phyloP scores from a whole-genome alignment of 2,888 invertebrate species.

The Helicoverpa assulta region DNA sequence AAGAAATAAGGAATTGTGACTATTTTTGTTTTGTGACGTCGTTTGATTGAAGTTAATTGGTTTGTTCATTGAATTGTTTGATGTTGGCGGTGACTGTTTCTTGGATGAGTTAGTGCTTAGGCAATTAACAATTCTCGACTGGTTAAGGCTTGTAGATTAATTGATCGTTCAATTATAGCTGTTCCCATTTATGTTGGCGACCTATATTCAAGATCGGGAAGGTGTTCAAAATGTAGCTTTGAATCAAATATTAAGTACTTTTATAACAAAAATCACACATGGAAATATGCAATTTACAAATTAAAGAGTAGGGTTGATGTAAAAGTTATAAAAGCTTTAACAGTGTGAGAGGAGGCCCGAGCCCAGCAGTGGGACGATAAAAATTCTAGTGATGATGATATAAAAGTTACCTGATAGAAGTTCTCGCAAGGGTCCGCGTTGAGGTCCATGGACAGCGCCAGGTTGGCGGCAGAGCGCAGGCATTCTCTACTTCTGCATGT shows the following conservation, averaged over 20 bases:
- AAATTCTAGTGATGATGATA: background rate
- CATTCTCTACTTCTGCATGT: constrained; percentile 93
- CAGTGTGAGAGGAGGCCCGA: too few species aligned
- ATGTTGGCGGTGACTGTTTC: background rate
- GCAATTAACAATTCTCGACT: background rate
- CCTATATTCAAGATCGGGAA: too few species aligned
- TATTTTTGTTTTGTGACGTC: background rate
- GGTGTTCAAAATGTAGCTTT: too few species aligned
- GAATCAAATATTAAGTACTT: too few species aligned
- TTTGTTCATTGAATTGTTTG: background rate
- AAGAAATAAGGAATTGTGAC: background rate
- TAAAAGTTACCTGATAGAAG: constrained; percentile 92
- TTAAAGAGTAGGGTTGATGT: too few species aligned
- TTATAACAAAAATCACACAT: too few species aligned
- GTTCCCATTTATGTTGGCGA: too few species aligned
- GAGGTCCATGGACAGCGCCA: constrained; percentile 93
- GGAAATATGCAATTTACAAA: too few species aligned
- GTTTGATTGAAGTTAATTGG: background rate
- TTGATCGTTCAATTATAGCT: too few species aligned
- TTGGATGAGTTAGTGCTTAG: background rate
- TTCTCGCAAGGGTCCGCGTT: constrained; percentile 94
- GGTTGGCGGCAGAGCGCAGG: constrained; percentile 93
- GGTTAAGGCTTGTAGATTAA: too few species aligned
- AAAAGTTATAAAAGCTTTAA: too few species aligned
- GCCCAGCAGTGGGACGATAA: too few species aligned